phyloP scores from a whole-genome alignment of 1,140 invertebrate genomes.

The Aporrectodea caliginosa region DNA sequence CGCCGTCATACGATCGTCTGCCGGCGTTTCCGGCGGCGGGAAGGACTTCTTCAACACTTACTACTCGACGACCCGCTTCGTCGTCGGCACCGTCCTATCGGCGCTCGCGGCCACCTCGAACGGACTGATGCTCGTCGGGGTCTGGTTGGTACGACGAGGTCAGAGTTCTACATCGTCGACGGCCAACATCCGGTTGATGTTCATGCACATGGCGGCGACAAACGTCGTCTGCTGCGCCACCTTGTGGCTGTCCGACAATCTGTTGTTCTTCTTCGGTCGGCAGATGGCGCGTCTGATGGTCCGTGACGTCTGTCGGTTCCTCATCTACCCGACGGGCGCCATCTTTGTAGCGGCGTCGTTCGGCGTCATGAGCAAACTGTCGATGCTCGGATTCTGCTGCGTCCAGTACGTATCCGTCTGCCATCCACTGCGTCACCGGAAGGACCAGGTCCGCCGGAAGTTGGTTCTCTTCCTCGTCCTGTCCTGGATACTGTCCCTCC shows the following conservation, averaged over 20 bases:
- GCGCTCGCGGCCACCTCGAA: neutral
- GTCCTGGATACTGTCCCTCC: neutral
- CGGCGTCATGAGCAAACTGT: neutral
- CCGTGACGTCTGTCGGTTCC: neutral
- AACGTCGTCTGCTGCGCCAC: neutral
- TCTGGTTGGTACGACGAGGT: neutral
- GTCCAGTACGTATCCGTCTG: neutral
- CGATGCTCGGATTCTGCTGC: neutral
- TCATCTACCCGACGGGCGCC: neutral
- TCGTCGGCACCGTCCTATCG: neutral
- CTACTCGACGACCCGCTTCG: neutral
- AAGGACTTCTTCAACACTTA: neutral
- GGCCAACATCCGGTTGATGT: neutral
- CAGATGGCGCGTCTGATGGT: neutral
- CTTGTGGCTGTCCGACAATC: neutral
- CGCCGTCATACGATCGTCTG: too few species aligned
- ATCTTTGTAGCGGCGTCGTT: neutral
- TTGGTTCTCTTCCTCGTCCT: neutral
- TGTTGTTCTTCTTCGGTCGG: neutral
- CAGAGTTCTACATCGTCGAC: neutral
- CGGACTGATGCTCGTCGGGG: neutral
- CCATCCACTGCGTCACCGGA: neutral
- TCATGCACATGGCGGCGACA: neutral
- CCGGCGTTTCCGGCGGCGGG: too few species aligned
- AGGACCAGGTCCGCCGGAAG: neutral